Evolutionary conservation across 2,113 vertebrate genomes (phyloP), one percentile per base, ranked within the genome.

Genomic region (Microcebus tavaratra): DNA sequence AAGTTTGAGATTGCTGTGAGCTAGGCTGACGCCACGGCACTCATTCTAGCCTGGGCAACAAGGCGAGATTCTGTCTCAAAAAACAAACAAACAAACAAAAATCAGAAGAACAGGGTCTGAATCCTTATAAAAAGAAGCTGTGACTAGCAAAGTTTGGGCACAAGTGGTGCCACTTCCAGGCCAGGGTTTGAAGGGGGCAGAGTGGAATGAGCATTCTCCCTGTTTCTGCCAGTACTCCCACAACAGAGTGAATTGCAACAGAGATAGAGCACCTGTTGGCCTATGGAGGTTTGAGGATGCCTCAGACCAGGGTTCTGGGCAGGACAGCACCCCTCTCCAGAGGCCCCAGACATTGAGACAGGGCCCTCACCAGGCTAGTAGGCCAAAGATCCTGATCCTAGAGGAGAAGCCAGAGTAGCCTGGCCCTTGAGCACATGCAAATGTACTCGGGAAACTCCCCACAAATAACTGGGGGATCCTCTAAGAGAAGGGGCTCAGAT

Each of bases 261-360:
- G 27, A 3, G 9, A 68, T 9, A n/a, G 9, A 90, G 17, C 2
- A 89, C 15, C 39, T 39, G 42, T 4, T 55, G 14, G 23, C 45
- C 45, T 29, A 8, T 0, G 20, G 36, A 39, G 15, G 27, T 45
- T 78, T 63, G 48, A 90, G 59, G 10, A 5, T 3, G 1, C 10
- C 15, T 27, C 61, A 61, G 42, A 23, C 34, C 12, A 29, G 57
- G 13, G 31, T 15, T 67, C 55, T 36, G 25, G 23, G 8, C 11
- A 57, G 48, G 6, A 78, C 0, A 53, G 53, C 76, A 72, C 50
- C 29, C 31, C 61, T 68, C 12, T 6, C 48, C 21, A n/a, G 63
- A 48, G 63, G 59, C 39, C 55, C 34, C 50, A 61, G 63, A 23
- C 20, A 11, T 1, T 0, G 2, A 8, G 17, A 7, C 5, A 13